Conservation (phyloP, 2,797 vertebrate genomes). For the Poecilia picta region DNA sequence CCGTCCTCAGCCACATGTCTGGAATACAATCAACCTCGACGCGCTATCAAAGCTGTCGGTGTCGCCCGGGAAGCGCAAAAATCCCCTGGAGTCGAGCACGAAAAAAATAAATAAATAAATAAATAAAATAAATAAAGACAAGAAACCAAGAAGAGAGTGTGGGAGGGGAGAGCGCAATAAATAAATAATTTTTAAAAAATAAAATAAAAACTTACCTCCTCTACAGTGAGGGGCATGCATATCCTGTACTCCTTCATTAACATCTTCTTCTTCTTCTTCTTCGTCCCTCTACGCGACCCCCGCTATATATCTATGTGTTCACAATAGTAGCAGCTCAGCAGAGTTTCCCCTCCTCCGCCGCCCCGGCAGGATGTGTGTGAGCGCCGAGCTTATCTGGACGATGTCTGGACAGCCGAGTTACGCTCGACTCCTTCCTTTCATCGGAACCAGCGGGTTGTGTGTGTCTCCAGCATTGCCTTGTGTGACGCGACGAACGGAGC, state of each 20-base stretch:
- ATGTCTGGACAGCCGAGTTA: slow-evolving; percentile 34
- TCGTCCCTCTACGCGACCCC: slow-evolving; percentile 26
- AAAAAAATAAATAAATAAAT: background rate
- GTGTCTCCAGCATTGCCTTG: slow-evolving; percentile 1
- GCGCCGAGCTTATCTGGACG: slow-evolving; percentile 20
- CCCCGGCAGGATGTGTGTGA: slow-evolving; percentile 48
- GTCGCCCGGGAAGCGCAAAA: background rate
- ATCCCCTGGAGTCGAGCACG: background rate
- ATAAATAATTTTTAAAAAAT: slow-evolving; percentile 9
- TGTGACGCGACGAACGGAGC: slow-evolving; percentile 41
- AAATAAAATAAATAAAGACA: background rate
- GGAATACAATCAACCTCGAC: background rate
- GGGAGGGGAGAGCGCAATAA: background rate
- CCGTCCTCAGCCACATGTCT: slow-evolving; percentile 24
- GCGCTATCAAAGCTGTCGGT: background rate
- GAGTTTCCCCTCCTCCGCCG: slow-evolving; percentile 41
- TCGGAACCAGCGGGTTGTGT: slow-evolving; percentile 38
- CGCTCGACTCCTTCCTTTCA: slow-evolving; percentile 39
- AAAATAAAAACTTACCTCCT: slow-evolving; percentile 86
- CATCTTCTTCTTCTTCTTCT: slow-evolving; percentile 80
- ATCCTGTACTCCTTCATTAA: slow-evolving; percentile 98
- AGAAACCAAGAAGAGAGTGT: background rate
- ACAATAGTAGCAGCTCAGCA: slow-evolving; percentile 32
- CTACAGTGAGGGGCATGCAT: slow-evolving; percentile 97
- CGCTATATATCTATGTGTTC: slow-evolving; percentile 12